Evolutionary conservation across 2,797 vertebrate genomes (phyloP).

Genomic region (Tragelaphus oryx): DNA sequence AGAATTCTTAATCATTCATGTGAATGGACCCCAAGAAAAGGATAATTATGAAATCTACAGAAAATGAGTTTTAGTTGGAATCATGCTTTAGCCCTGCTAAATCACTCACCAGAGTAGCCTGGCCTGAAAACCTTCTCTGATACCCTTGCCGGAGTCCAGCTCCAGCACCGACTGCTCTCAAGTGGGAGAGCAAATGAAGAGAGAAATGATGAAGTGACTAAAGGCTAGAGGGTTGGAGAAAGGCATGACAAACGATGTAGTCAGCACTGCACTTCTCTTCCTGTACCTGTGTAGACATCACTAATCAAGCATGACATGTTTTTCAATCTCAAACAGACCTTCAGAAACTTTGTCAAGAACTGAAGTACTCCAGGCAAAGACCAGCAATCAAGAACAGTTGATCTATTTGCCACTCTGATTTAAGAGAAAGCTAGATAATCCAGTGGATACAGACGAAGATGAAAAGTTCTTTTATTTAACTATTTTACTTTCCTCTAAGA

Average conservation of each 20-base stretch:
- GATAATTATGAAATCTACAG: neutral
- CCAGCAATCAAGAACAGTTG: neutral
- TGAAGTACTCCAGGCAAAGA: neutral
- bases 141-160: neutral
- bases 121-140: neutral
- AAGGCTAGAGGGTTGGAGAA: neutral
- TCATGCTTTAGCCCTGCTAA: neutral
- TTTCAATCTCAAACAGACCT: neutral
- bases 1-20: neutral
- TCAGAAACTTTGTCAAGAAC: neutral
- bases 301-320: neutral
- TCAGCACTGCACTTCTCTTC: neutral
- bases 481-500: neutral
- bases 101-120: neutral
- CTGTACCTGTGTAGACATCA: neutral
- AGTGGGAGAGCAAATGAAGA: neutral
- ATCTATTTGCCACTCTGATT: neutral
- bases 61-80: neutral
- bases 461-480: neutral
- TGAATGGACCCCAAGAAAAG: neutral
- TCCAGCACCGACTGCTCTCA: neutral
- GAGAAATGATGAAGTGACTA: neutral
- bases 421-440: neutral
- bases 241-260: neutral
- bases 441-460: neutral